Percentiles rank a stretch among this genome's conserved stretches.
phyloP scores from a whole-genome alignment of 2,113 vertebrate species.

The Nibea albiflora region DNA sequence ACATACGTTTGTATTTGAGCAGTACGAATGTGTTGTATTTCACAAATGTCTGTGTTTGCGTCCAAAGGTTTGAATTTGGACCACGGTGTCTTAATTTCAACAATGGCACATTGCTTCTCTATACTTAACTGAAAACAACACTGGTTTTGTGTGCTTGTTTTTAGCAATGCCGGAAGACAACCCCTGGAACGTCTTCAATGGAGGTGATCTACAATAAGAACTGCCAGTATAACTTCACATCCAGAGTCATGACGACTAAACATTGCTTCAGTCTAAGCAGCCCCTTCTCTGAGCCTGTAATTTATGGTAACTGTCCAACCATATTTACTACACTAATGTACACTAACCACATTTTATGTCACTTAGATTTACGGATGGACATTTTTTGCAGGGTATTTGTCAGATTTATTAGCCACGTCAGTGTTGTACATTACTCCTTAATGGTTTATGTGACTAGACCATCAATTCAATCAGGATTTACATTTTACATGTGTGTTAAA shows the following conservation, averaged over 20 bases:
- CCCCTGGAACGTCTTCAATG: fast-evolving
- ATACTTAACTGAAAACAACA: background rate
- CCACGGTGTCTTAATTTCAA: background rate
- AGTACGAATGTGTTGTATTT: background rate
- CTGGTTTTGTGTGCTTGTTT: background rate
- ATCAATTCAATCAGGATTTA: no score
- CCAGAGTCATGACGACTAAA: fast-evolving
- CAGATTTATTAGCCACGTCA: no score
- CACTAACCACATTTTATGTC: background rate
- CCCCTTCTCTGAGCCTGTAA: background rate
- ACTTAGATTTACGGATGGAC: background rate
- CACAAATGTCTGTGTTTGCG: no score
- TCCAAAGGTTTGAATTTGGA: no score
- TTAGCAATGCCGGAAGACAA: fast-evolving
- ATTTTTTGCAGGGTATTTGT: no score
- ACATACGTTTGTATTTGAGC: background rate
- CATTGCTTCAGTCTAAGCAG: background rate
- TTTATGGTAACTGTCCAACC: conserved; percentile 60
- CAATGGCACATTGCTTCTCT: background rate
- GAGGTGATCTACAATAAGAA: conserved; percentile 36
- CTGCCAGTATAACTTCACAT: conserved; percentile 69
- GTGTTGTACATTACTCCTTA: no score
- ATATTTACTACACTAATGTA: background rate
- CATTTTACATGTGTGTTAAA: no score
- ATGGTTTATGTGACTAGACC: no score